A percentile compares a stretch with the other conserved stretches of the same genome.
phyloP scores from a whole-genome alignment of 2,797 vertebrate genomes.

The Schizopygopsis pylzovi region DNA sequence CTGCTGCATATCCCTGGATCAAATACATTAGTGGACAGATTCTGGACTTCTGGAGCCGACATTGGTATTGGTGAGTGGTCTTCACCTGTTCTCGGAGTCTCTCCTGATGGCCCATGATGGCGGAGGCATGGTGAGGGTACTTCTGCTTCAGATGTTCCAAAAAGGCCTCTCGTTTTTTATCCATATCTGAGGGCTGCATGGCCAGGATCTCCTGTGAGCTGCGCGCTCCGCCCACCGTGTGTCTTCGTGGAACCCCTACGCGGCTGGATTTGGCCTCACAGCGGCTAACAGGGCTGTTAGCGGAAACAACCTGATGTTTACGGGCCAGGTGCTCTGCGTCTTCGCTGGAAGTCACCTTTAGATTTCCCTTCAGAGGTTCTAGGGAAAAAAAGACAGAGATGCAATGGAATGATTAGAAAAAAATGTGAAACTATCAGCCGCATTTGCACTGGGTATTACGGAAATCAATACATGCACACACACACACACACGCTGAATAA shows the following conservation, averaged over 20 bases:
- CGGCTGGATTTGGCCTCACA: conserved; percentile 80
- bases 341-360: conserved; percentile 87
- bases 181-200: conserved; percentile 96
- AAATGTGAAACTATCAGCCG: no score
- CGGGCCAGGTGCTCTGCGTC: conserved; percentile 84
- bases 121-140: conserved; percentile 94
- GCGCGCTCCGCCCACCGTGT: conserved; percentile 92
- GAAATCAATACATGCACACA: background rate
- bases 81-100: conserved; percentile 93
- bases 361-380: conserved; percentile 87
- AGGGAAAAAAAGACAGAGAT: conserved; percentile 41
- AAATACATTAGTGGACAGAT: background rate
- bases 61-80: background rate
- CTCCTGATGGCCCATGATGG: conserved; percentile 97
- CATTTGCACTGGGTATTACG: background rate
- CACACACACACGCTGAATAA: background rate
- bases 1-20: background rate
- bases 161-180: conserved; percentile 97
- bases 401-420: background rate
- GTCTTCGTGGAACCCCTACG: conserved; percentile 84
- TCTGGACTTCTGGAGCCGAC: background rate
- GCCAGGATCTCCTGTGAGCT: conserved; percentile 92
- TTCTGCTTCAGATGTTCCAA: conserved; percentile 97
- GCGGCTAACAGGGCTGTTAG: conserved; percentile 61
- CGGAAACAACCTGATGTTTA: conserved; percentile 81